Base-by-base conservation (phyloP, 2,888 invertebrate species). In the Mimumesa dahlbomi region DNA sequence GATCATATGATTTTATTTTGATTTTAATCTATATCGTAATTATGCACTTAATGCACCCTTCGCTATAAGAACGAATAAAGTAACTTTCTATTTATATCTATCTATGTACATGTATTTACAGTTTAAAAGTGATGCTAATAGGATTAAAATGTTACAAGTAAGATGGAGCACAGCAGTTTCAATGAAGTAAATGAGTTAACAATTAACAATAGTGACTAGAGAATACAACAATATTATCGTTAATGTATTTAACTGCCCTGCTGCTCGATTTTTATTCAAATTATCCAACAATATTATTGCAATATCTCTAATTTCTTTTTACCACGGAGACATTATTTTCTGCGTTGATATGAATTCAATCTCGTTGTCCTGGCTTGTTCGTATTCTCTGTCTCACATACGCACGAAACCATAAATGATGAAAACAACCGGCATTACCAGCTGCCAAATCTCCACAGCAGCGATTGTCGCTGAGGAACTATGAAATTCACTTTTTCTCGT, bases 201-300 rank as follows among this genome's bases (percentile, higher is more conserved):
- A 42, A 11, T n/a, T n/a, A n/a, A n/a, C n/a, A n/a, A 34, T 49
- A 25, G 13, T 62, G 71, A 68, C 68, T 71, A 71, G 68, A 71
- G 48, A 49, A 52, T 70, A 57, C 34, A 22, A 36, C 34, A 38
- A 38, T 42, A 48, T 42, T 38, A 9, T 43, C 45, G 13, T n/a
- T 19, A 22, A 48, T 53, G 5, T 14, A 16, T 40, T 40, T 16
- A 2, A 40, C n/a, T n/a, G 16, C 43, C 7, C 1, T 0, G n/a
- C n/a, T n/a, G n/a, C n/a, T 18, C 16, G 25, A 43, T 19, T 21
- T 18, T 59, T 4, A 9, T 11, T 18, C 14, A 46, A 2, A 48
- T 34, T 18, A 16, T 1, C 16, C 18, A 6, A 40, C 40, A 40
- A 18, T 40, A 16, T 16, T 40, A 40, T 40, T 16, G 0, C 40